Evolutionary conservation across 1,140 invertebrate species (phyloP).

Genomic region (Caenorhabditis latens): DNA sequence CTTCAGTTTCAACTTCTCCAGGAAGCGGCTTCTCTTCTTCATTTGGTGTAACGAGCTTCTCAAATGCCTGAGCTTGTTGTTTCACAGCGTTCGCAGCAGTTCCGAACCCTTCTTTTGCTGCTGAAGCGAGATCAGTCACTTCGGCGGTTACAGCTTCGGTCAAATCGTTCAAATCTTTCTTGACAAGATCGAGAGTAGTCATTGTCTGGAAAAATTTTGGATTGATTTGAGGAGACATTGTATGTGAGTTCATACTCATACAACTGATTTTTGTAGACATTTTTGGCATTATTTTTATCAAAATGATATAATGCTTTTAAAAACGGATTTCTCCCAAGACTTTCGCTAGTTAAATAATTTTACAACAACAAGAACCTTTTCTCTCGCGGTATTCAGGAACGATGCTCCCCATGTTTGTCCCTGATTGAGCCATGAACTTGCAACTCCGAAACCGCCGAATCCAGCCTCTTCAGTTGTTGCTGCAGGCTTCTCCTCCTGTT

Average conservation of each 20-base stretch:
- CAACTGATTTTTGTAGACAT: not conserved
- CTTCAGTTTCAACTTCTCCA: not conserved
- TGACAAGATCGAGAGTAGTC: slow-evolving; percentile 56
- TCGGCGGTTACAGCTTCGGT: slow-evolving; percentile 50
- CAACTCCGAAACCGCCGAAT: slow-evolving; percentile 31
- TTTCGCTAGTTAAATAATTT: too few relatives aligned
- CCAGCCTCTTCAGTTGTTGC: not conserved
- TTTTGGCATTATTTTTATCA: not conserved
- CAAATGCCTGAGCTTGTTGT: slow-evolving; percentile 36
- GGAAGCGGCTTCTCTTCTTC: slow-evolving; percentile 42
- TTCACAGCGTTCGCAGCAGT: slow-evolving; percentile 34
- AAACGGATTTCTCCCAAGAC: not conserved
- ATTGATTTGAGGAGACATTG: not conserved
- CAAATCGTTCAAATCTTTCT: slow-evolving; percentile 60
- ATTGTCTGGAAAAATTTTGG: slow-evolving; percentile 24
- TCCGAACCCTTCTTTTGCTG: slow-evolving; percentile 58
- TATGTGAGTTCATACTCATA: too few relatives aligned
- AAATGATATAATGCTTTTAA: not conserved
- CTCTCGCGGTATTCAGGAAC: slow-evolving; percentile 52
- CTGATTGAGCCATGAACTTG: slow-evolving; percentile 43
- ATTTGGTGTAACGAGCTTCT: slow-evolving; percentile 25
- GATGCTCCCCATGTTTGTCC: slow-evolving; percentile 39
- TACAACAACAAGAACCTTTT: slow-evolving; percentile 22
- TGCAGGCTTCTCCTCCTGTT: not conserved
- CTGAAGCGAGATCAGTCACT: slow-evolving; percentile 57